A percentile compares a stretch with the other conserved stretches of the same genome.
Conservation (phyloP, 2,888 invertebrate genomes). For the Phengaris alcon region DNA sequence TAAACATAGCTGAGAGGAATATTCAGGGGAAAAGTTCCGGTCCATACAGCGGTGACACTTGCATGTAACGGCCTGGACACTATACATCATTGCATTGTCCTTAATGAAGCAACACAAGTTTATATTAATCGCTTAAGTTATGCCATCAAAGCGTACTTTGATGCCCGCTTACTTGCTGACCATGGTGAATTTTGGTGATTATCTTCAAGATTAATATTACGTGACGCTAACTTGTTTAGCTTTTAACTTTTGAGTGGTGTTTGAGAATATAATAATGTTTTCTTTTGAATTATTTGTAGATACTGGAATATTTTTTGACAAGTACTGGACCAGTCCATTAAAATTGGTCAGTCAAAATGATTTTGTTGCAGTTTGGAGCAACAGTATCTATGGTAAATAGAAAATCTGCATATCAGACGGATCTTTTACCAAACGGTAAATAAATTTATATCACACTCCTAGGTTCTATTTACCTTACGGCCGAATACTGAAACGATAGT, state of each 20-base stretch:
- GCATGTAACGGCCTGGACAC: constrained; percentile 64
- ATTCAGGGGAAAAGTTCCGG: constrained; percentile 69
- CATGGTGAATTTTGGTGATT: constrained; percentile 32
- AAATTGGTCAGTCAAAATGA: no score
- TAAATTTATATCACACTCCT: no score
- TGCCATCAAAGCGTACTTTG: constrained; percentile 69
- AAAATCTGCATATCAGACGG: no score
- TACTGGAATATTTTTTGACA: neutral
- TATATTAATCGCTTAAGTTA: constrained; percentile 64
- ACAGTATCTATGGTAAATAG: no score
- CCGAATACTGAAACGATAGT: no score
- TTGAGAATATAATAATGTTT: neutral
- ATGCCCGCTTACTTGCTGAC: constrained; percentile 67
- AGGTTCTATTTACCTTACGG: no score
- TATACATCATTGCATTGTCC: constrained; percentile 70
- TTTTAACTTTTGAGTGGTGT: neutral
- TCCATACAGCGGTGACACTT: constrained; percentile 66
- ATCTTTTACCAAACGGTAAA: no score
- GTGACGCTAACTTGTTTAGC: neutral
- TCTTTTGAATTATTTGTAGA: neutral
- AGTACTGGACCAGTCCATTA: no score
- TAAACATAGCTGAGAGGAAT: constrained; percentile 72
- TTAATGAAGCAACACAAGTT: constrained; percentile 72
- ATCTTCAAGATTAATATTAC: constrained; percentile 24
- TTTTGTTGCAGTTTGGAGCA: no score